phyloP scores from a whole-genome alignment of 2,888 invertebrate species.

The Marasmarcha lunaedactyla region DNA sequence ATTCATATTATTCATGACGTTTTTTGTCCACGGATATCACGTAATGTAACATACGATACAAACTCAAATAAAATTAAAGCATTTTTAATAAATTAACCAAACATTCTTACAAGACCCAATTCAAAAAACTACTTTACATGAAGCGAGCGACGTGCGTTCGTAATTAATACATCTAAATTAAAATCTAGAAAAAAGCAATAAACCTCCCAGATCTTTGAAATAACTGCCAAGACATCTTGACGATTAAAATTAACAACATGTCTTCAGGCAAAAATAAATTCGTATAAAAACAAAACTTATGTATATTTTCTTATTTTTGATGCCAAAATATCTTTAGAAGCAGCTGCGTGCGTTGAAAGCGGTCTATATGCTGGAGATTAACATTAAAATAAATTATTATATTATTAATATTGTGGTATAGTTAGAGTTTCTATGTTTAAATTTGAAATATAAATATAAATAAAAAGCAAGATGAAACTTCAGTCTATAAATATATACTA shows the following conservation, averaged over 20 bases:
- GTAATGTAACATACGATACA: too few relatives aligned
- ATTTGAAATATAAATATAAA: too few relatives aligned
- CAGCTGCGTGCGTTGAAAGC: conserved; percentile 34
- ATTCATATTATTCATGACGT: too few relatives aligned
- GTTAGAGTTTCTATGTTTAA: too few relatives aligned
- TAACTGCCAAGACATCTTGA: conserved; percentile 60
- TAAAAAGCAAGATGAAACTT: too few relatives aligned
- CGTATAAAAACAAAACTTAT: conserved; percentile 32
- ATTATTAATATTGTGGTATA: too few relatives aligned
- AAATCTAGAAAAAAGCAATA: conserved; percentile 49
- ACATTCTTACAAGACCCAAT: too few relatives aligned
- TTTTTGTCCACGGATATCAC: too few relatives aligned
- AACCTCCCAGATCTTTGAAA: conserved; percentile 52
- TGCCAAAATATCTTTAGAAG: conserved; percentile 49
- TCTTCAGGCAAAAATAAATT: conserved; percentile 47
- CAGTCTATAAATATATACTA: too few relatives aligned
- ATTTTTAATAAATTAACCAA: too few relatives aligned
- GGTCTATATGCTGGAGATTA: conserved; percentile 8
- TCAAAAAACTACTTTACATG: too few relatives aligned
- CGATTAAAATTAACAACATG: conserved; percentile 57
- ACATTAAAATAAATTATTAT: conserved; percentile 4
- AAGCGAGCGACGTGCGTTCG: conserved; percentile 2
- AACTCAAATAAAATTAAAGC: too few relatives aligned
- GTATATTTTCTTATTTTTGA: conserved; percentile 28
- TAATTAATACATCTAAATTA: conserved; percentile 52